Percentiles rank a stretch among this genome's conserved stretches.
These are phyloP conservation scores for Xiphophorus maculatus DNA, from an alignment of 2,113 vertebrate genomes.

Conservation along the genomic window DNA sequence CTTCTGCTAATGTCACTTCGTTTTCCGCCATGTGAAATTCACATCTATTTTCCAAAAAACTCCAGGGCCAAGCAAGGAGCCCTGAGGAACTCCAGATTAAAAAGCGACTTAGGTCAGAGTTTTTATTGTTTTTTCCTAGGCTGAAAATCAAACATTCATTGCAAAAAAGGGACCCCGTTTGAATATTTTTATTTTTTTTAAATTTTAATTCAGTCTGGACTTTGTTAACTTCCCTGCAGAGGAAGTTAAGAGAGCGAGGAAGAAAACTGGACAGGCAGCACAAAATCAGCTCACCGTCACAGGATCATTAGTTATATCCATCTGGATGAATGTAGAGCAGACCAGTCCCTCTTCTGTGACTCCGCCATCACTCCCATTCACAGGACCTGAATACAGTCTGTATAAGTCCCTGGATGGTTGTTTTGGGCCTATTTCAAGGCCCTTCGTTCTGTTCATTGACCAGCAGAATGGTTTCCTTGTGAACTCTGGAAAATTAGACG, in stretches of 20 bases:
- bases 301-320: constrained; percentile 59
- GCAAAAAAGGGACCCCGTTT: background rate
- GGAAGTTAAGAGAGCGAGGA: constrained; percentile 14
- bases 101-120: background rate
- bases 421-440: constrained; percentile 32
- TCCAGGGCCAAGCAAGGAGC: background rate
- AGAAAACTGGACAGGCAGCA: constrained; percentile 24
- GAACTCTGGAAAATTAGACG: constrained; percentile 43
- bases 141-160: background rate
- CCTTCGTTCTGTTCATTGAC: constrained; percentile 18
- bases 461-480: constrained; percentile 49
- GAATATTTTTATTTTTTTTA: background rate
- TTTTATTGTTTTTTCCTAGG: background rate
- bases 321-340: constrained; percentile 41
- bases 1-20: too few species aligned
- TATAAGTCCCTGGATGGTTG: constrained; percentile 55
- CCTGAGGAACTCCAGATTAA: background rate
- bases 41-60: background rate
- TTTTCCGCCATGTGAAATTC: background rate
- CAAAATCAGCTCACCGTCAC: constrained; percentile 50
- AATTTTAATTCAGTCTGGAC: constrained; percentile 1
- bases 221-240: background rate
- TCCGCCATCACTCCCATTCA: constrained; percentile 47
- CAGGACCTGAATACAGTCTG: constrained; percentile 54
- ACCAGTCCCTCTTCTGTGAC: constrained; percentile 43